Percentiles rank a stretch among this genome's conserved stretches.
Conservation (phyloP, 2,888 invertebrate genomes). For the Amblyjoppa fuscipennis region DNA sequence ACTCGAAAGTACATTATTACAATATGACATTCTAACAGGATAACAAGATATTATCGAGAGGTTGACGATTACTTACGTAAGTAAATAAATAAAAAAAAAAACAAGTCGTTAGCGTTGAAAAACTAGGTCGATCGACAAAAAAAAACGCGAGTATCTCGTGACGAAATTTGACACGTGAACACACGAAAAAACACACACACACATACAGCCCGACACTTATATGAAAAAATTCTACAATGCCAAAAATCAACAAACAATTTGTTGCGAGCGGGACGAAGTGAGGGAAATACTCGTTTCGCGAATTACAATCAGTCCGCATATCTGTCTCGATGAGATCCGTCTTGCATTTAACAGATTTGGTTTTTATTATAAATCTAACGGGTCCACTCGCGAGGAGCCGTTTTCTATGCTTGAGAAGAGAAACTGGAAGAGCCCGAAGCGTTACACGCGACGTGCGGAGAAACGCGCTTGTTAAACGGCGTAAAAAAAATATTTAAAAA, state of each 20-base stretch:
- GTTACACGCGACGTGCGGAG: neutral
- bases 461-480: neutral
- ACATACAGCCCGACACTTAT: constrained; percentile 24
- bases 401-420: neutral
- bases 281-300: constrained; percentile 51
- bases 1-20: constrained; percentile 73
- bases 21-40: constrained; percentile 65
- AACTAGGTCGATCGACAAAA: constrained; percentile 58
- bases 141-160: constrained; percentile 48
- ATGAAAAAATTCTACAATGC: constrained; percentile 55
- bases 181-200: neutral
- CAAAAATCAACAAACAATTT: constrained; percentile 51
- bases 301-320: constrained; percentile 68
- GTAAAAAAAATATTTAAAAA: neutral
- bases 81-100: constrained; percentile 52
- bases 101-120: constrained; percentile 62
- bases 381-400: neutral
- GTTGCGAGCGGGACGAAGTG: constrained; percentile 48
- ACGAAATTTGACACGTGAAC: constrained; percentile 51
- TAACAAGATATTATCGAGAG: constrained; percentile 64
- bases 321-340: constrained; percentile 60
- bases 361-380: constrained; percentile 21
- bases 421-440: neutral
- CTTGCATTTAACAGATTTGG: constrained; percentile 56
- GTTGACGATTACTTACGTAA: constrained; percentile 61